Evolutionary conservation across 2,113 vertebrate species (phyloP), one percentile per base, ranked within the genome.

Genomic region (Siniperca knerii): DNA sequence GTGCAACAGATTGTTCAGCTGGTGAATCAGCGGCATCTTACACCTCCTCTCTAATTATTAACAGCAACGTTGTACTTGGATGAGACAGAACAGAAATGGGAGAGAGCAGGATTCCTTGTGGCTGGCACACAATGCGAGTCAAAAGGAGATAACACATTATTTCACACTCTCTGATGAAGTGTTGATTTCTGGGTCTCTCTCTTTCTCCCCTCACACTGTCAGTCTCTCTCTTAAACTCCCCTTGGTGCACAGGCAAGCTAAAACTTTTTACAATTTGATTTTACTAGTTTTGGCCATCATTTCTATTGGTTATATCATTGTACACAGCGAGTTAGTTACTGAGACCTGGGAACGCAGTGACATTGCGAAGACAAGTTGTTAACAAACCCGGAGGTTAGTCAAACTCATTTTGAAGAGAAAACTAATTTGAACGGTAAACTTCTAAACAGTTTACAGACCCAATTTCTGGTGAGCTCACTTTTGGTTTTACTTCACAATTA

Each of bases 1-100:
- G 75, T 71, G 85, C 92, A 85, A 84, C 93, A 91, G 88, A 90
- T 89, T 90, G 92, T 77, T 84, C 76, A 66, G 82, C 83, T 78
- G 79, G 83, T 85, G 82, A 81, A 68, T 83, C 66, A 4, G 73
- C 15, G 0, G 76, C 35, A 35, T 88, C 83, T 81, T 72, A 85
- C 81, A 83, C 69, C 76, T 76, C 65, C 65, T 84, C 29, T 83
- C 75, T 89, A 88, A 91, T 93, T 88, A 90, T 82, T 79, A 76
- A 84, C 83, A 82, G 73, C 66, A 33, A 16, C 18, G 18, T 66
- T 57, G 70, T 62, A 66, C 89, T 77, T 52, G 78, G 75, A 84
- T 74, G 81, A 87, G 86, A 79, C 61, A 44, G 52, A 90, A 61
- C 7, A 65, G 61, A 71, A 54, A 18, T 23, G n/a, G 61, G 15